A percentile compares a stretch with the other conserved stretches of the same genome.
phyloP scores from a whole-genome alignment of 2,113 vertebrate species.

The Benthochromis sp. region DNA sequence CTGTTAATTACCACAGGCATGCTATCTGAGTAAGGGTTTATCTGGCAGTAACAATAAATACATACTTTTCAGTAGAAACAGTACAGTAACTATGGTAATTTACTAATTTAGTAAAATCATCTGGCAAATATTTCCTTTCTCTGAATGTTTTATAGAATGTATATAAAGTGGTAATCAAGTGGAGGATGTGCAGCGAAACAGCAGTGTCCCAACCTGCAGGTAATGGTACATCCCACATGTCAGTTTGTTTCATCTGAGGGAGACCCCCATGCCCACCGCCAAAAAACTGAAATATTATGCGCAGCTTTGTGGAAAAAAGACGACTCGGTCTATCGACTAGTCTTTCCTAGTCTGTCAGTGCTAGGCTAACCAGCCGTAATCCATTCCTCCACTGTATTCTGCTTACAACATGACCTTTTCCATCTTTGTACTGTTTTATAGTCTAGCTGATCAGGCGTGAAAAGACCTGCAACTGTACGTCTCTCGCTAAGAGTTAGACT shows the following conservation, averaged over 20 bases:
- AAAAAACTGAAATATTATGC: background rate
- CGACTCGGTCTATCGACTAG: background rate
- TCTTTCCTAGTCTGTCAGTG: background rate
- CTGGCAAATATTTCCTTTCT: background rate
- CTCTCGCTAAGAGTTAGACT: background rate
- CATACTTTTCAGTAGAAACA: background rate
- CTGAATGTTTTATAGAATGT: background rate
- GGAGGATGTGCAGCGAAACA: background rate
- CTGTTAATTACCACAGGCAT: background rate
- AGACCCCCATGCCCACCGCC: background rate
- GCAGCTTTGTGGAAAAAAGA: background rate
- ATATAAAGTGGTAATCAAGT: background rate
- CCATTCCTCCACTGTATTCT: background rate
- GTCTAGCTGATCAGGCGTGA: background rate
- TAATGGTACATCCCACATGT: background rate
- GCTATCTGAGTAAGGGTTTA: background rate
- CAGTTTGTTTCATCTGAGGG: background rate
- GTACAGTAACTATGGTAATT: background rate
- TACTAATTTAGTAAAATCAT: background rate
- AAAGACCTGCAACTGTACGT: background rate
- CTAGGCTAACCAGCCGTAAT: background rate
- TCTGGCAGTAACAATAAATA: background rate
- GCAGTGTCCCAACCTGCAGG: background rate
- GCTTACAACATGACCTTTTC: background rate
- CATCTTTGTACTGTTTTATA: background rate